Base-by-base conservation (phyloP, 2,888 invertebrate species). In the Ypsolopha sequella region DNA sequence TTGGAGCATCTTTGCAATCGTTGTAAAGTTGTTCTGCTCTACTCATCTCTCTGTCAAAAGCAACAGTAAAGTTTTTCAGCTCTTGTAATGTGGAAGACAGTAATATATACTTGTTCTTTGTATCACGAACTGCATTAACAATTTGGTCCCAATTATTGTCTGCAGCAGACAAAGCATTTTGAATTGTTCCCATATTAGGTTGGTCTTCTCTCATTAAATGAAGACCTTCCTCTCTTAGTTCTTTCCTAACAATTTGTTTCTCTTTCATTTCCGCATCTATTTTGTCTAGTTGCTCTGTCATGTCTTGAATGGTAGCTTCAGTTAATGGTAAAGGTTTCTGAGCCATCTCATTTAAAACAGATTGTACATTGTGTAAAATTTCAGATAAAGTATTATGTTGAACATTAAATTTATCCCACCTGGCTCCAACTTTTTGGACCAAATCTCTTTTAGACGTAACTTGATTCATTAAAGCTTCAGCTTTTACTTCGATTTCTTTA, bases 141-240 rank as follows among this genome's bases (percentile, higher is more conserved):
- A 94, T 84, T 72, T 92, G 92, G 67, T 95, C 95, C 91, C 94
- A 96, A 58, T 91, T 92, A 52, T 91, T 90, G 64, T 96, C 95
- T 43, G 94, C 89, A 0, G 92, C 89, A 0, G 94, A 88, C 0
- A 96, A 76, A 47, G 92, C 91, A 60, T 93, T 93, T 74, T 96
- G 96, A 54, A 96, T 92, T 0, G 91, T 89, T 0, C 93, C 91
- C 75, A 93, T 91, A 59, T 93, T 93, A 50, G 91, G 89, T 64
- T 94, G 91, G 76, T 97, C 93, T 80, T 94, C 92, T 66, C 93
- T 91, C 91, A 95, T 91, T 57, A 95, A 76, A 62, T 91, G 88
- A 51, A 93, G 87, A 0, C 95, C 95, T 80, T 95, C 92, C 64
- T 91, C 91, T 62, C 93, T 90, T n/a, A 96, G 82, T 58, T 91